Base-by-base conservation (phyloP, 2,113 vertebrate species). In the Poecilia latipinna region DNA sequence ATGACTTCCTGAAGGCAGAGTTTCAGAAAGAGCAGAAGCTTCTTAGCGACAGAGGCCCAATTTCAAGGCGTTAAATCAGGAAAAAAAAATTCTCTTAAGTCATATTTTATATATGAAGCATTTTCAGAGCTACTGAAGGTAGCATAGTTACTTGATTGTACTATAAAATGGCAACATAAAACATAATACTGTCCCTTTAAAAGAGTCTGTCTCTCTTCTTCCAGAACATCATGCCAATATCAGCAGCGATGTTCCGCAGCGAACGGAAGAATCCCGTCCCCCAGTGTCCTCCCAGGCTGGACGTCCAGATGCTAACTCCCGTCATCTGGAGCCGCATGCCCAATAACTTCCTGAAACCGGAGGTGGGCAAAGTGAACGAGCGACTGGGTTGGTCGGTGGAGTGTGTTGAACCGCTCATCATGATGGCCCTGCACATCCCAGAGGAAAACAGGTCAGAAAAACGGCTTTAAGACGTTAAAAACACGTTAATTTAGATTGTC, bases 201-300 rank as follows among this genome's bases (percentile, higher is more conserved):
- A 37, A 37, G 35, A 37, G 2, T 37, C 35, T 72, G 5, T 75
- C 15, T 70, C 29, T 62, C 28, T 71, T 48, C 8, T 17, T 51
- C 19, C 89, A 98, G 97, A 99, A 99, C 88, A 98, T 99, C 93
- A 97, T 99, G 97, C 97, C 97, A 1, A 94, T 98, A 90, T 99
- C 97, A 0, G 97, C 97, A 0, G 97, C 97, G 78, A 98, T 99
- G 97, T 99, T 99, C 90, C 93, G 93, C 86, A 99, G 97, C 1
- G 97, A 99, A 86, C 87, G 94, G 32, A 96, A 89, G 65, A 99
- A 98, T 88, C 87, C 97, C 0, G 95, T 96, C 0, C 97, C 97
- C 0, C 97, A 99, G 93, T 97, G 96, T 62, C 97, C 97, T 0
- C 97, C 97, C 0, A 87, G 97, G 3, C 84, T 99, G 65, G 92